Conservation (phyloP, 2,113 vertebrate species). For the Corythoichthys intestinalis region DNA sequence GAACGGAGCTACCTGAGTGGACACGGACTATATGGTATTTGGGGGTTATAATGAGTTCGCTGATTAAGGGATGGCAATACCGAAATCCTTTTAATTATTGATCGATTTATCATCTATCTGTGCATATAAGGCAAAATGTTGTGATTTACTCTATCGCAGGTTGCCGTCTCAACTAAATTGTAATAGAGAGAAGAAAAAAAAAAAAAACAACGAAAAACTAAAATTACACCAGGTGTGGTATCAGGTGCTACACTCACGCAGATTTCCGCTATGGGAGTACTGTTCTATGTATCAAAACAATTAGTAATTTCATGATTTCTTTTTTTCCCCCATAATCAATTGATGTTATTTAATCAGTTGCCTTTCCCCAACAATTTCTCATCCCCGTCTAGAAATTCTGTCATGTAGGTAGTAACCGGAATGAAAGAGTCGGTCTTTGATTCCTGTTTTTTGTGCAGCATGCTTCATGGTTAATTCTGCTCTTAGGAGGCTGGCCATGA, state of each 20-base stretch:
- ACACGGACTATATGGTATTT: no score
- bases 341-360: not conserved
- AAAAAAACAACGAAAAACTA: not conserved
- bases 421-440: not conserved
- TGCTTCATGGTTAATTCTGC: no score
- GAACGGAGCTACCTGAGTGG: no score
- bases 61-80: no score
- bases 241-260: not conserved
- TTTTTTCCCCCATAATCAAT: not conserved
- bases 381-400: not conserved
- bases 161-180: not conserved
- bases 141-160: not conserved
- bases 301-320: not conserved
- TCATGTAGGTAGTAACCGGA: not conserved
- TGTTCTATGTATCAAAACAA: not conserved
- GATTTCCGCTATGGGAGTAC: not conserved
- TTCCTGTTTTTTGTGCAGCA: not conserved
- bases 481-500: no score
- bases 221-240: not conserved
- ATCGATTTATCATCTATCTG: not conserved
- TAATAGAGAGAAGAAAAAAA: not conserved
- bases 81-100: not conserved
- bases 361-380: not conserved
- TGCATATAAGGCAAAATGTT: not conserved
- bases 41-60: no score